Base-by-base conservation (phyloP, 2,113 vertebrate species). In the Burhinus oedicnemus region DNA sequence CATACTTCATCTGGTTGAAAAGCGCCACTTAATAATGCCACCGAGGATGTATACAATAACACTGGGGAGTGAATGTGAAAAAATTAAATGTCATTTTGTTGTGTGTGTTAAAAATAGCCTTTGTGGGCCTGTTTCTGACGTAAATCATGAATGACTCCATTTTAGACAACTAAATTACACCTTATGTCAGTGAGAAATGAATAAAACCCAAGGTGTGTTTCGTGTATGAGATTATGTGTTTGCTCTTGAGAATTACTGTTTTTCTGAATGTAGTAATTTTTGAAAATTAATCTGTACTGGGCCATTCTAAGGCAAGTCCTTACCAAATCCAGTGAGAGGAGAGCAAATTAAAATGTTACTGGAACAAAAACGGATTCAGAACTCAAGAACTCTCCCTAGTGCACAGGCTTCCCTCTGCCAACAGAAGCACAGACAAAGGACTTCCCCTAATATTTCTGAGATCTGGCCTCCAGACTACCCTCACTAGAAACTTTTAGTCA, bases 161-260 rank as follows among this genome's bases (percentile, higher is more conserved):
- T 95, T 87, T 25, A 91, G 91, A 94, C 91, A 95, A 83, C 87
- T 91, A 95, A 97, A 97, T 97, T 96, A 96, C 58, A 94, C 71
- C 75, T 83, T 86, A 54, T 88, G 89, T 87, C 86, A 93, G n/a
- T 60, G 71, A 96, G 82, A 95, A 94, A 89, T 90, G 66, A 96
- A 29, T 66, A 91, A 95, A 91, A 85, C 62, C 45, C 68, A 88
- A 95, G 91, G 91, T 94, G 84, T 94, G 54, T 86, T 94, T 88
- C 0, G 0, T 60, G 47, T 45, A 55, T 90, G 87, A 96, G 87
- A 94, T 89, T 89, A 95, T 91, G 78, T 60, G 55, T 90, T 97
- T 93, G 87, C 45, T 95, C 84, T 95, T 60, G 71, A 93, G 82
- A 91, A 83, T 82, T 60, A 38, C 54, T 89, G 38, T 61, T 95